Evolutionary conservation across 2,888 invertebrate species (phyloP), one percentile per base, ranked within the genome.

Genomic region (Aricia artaxerxes): DNA sequence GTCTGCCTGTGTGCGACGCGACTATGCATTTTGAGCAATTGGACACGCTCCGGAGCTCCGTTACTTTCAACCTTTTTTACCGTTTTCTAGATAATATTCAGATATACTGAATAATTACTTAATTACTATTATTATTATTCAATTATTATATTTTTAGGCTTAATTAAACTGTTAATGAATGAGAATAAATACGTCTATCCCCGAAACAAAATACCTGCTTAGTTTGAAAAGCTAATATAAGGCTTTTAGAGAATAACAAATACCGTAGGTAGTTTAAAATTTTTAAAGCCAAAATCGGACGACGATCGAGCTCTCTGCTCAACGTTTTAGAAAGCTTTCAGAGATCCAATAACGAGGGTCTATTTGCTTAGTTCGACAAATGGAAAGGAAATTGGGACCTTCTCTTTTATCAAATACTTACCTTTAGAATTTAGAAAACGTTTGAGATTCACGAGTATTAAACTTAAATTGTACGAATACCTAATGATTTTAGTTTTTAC

Each of bases 1-100:
- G 31, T 11, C 44, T 31, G 49, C 1, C 3, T 6, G 40, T 76
- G 9, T 31, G 57, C 31, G 49, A 49, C 49, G 75, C 49, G 24
- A 24, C 76, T 76, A 53, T 76, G 76, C 35, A 76, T 76, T 31
- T 76, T 76, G 35, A 35, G 35, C 69, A 69, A 69, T 69, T 69
- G 13, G 11, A 64, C 31, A 64, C 64, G 31, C 64, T 64, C 24
- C 31, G 24, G 64, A 31, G 64, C 9, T 64, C 1, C 2, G 1
- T 2, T 31, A 31, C 1, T 31, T 64, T 31, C 31, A 64, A 31
- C 61, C 11, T 64, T 31, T 64, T 64, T 24, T 64, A 4, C 3
- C 24, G 24, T 61, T 16, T 64, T n/a, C 31, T 31, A 64, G 11
- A 31, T 16, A 31, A 11, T 64, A 64, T 35, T 24, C 24, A 24